Percentiles rank a stretch among this genome's conserved stretches.
These are phyloP conservation scores for Apodemus sylvaticus DNA, from an alignment of 2,113 vertebrate genomes.

Conservation along the genomic window DNA sequence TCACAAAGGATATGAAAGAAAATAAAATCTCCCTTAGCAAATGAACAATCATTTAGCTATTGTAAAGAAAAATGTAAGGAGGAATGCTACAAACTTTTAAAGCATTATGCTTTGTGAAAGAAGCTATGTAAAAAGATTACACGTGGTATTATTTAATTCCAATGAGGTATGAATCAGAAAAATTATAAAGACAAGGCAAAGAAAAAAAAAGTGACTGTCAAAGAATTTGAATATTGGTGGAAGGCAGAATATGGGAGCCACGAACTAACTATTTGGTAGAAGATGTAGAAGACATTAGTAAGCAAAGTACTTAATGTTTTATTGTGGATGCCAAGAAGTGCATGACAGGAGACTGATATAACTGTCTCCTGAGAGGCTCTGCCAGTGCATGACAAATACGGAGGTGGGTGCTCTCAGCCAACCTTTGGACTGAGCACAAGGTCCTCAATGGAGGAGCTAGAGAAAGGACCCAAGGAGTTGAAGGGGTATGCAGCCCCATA, in stretches of 20 bases:
- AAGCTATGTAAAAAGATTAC: not conserved
- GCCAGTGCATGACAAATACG: too few relatives aligned
- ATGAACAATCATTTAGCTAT: not conserved
- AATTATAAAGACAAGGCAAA: not conserved
- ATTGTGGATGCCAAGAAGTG: too few relatives aligned
- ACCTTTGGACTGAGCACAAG: too few relatives aligned
- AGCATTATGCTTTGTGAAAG: conserved; percentile 4
- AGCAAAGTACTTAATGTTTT: not conserved
- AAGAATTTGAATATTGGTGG: not conserved
- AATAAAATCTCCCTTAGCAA: not conserved
- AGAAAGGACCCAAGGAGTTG: too few relatives aligned
- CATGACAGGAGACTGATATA: too few relatives aligned
- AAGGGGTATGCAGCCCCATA: too few relatives aligned
- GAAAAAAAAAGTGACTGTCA: not conserved
- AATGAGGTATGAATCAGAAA: not conserved
- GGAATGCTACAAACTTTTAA: not conserved
- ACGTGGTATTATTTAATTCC: not conserved
- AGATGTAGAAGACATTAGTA: not conserved
- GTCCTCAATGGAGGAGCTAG: too few relatives aligned
- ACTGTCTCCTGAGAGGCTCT: too few relatives aligned
- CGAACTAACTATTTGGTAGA: not conserved
- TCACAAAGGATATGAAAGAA: not conserved
- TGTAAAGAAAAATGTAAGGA: not conserved
- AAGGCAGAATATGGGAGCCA: not conserved
- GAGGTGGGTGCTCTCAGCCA: too few relatives aligned